Conservation (phyloP, 2,888 invertebrate genomes). For the Heteropelma amictum region DNA sequence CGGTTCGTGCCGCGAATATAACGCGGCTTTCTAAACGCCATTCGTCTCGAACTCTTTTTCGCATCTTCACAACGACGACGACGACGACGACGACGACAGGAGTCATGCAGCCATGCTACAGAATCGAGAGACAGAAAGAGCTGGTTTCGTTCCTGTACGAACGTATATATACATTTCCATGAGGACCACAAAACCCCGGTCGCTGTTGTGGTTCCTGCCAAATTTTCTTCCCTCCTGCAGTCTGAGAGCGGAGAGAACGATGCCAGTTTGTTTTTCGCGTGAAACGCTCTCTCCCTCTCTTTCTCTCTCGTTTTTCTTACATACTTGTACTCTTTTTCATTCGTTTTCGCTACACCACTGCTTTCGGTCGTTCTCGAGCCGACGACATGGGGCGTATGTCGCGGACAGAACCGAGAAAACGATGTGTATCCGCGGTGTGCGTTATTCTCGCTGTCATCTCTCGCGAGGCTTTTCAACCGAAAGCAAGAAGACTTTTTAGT, state of each 20-base stretch:
- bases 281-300: constrained; percentile 31
- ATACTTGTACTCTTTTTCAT: not conserved
- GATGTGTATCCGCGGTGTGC: constrained; percentile 5
- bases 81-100: constrained; percentile 20
- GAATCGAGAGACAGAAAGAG: not conserved
- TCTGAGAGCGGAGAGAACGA: constrained; percentile 32
- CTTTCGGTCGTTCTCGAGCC: constrained; percentile 1
- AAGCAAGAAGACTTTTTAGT: constrained; percentile 50
- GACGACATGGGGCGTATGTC: constrained; percentile 44
- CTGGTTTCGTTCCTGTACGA: not conserved
- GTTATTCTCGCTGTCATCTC: constrained; percentile 28
- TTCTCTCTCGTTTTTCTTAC: not conserved
- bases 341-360: not conserved
- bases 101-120: constrained; percentile 8
- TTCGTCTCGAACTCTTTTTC: constrained; percentile 43
- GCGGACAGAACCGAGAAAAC: constrained; percentile 28
- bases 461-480: constrained; percentile 44
- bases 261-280: constrained; percentile 51
- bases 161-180: not conserved
- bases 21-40: constrained; percentile 32
- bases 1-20: constrained; percentile 49
- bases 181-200: constrained; percentile 23
- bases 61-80: constrained; percentile 25
- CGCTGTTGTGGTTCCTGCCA: constrained; percentile 51
- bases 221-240: constrained; percentile 45